phyloP scores from a whole-genome alignment of 2,888 invertebrate species.

The Thereva nobilitata region DNA sequence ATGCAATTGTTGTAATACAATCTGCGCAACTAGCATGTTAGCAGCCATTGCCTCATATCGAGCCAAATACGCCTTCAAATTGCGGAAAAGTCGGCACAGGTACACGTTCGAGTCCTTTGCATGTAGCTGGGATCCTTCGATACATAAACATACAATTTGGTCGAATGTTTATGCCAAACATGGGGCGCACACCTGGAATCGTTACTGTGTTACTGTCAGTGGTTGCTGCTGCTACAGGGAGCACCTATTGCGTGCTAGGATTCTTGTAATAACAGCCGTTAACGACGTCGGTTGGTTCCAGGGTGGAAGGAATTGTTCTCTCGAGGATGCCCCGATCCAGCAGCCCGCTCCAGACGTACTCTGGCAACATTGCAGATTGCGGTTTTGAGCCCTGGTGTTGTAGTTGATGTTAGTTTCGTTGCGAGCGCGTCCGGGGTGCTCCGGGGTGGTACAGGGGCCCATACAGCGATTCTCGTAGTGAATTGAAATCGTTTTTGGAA shows the following conservation, averaged over 20 bases:
- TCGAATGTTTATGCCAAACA: not conserved
- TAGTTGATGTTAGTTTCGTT: too few relatives aligned
- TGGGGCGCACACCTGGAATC: not conserved
- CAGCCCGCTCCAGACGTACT: not conserved
- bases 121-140: too few relatives aligned
- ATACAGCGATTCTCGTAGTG: too few relatives aligned
- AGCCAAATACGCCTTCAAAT: too few relatives aligned
- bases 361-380: not conserved
- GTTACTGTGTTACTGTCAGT: not conserved
- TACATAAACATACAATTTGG: not conserved
- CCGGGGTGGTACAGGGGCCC: too few relatives aligned
- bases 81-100: too few relatives aligned
- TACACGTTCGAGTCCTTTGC: too few relatives aligned
- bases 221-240: too few relatives aligned
- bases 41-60: too few relatives aligned
- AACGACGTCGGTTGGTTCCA: slow-evolving; percentile 4
- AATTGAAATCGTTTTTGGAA: too few relatives aligned
- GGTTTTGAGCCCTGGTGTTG: not conserved
- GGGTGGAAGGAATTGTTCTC: not conserved
- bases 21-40: too few relatives aligned
- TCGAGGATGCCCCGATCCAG: not conserved
- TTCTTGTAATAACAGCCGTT: slow-evolving; percentile 9
- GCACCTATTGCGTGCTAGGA: not conserved
- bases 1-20: not conserved
- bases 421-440: too few relatives aligned